Base-by-base conservation (phyloP, 2,888 invertebrate species). In the Athetis lepigone region DNA sequence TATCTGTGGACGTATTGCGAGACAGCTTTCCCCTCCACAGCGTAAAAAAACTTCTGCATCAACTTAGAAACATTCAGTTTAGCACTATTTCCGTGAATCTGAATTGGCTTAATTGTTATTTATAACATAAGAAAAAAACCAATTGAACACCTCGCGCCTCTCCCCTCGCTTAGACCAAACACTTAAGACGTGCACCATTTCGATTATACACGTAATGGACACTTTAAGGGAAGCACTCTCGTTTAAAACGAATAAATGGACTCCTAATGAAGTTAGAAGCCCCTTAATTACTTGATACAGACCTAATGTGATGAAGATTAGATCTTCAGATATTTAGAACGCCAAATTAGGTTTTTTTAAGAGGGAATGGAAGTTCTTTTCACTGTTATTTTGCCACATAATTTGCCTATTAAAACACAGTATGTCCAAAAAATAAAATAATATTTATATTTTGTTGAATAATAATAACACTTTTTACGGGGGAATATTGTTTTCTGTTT, bases 181-280 rank as follows among this genome's bases (percentile, higher is more conserved):
- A 65, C 65, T 71, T 69, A 76, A 74, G 71, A 77, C 71, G 70
- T 80, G 79, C 78, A 79, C 75, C 77, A 71, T 79, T 82, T 77
- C 81, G 85, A 82, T 87, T 87, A 86, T 84, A 80, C 73, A 67
- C 76, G 68, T 85, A 88, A 89, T 85, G 82, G 85, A 75, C 84
- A 82, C 83, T 86, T 82, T 81, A 82, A 78, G 66, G 71, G 78
- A 78, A 78, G 80, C 80, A 80, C 81, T 80, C 84, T 80, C 86
- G 79, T 86, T 87, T 83, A 75, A 81, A 84, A 80, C 75, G 84
- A 81, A 87, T 89, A 87, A 88, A 87, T 86, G 85, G 82, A 85
- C 86, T 87, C 85, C 85, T 88, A 84, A 88, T 82, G 86, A 83
- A 84, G 81, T 85, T 82, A 83, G 79, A 80, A 79, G 81, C 81